These are phyloP conservation scores for Cydia strobilella DNA, from an alignment of 1,140 invertebrate genomes.

Conservation along the genomic window DNA sequence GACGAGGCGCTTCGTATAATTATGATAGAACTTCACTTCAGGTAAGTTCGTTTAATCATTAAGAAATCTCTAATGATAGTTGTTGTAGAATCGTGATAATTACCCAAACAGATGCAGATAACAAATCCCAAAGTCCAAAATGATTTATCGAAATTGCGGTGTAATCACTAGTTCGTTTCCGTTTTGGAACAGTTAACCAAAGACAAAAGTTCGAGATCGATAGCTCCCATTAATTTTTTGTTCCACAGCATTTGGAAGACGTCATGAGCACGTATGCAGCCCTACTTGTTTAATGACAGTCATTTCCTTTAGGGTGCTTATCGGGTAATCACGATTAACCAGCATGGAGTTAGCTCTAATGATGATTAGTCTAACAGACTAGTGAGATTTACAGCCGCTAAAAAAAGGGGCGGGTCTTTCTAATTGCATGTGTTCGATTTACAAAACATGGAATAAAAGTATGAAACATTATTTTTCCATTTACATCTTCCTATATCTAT, in stretches of 20 bases:
- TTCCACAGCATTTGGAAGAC: conserved; percentile 42
- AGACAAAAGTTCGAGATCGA: conserved; percentile 48
- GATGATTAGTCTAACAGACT: conserved; percentile 15
- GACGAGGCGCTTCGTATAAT: too few relatives aligned
- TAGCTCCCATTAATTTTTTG: conserved; percentile 56
- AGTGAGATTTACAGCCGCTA: conserved; percentile 1
- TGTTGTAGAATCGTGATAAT: conserved; percentile 17
- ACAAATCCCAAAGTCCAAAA: conserved; percentile 10
- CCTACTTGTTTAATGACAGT: conserved; percentile 55
- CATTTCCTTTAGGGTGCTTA: conserved; percentile 48
- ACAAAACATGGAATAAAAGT: neutral
- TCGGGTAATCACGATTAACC: conserved; percentile 28
- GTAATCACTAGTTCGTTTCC: conserved; percentile 56
- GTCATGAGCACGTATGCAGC: conserved; percentile 49
- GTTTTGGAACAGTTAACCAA: conserved; percentile 51
- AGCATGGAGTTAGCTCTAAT: conserved; percentile 11
- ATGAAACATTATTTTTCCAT: too few relatives aligned
- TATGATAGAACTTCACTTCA: too few relatives aligned
- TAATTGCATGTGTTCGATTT: neutral
- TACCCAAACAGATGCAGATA: conserved; percentile 19
- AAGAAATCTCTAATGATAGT: conserved; percentile 2
- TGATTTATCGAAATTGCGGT: conserved; percentile 42
- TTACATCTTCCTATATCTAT: too few relatives aligned
- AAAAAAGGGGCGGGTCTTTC: neutral
- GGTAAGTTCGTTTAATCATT: too few relatives aligned